These are phyloP conservation scores for Xyrichtys novacula DNA, from an alignment of 2,797 vertebrate genomes.

Conservation along the genomic window DNA sequence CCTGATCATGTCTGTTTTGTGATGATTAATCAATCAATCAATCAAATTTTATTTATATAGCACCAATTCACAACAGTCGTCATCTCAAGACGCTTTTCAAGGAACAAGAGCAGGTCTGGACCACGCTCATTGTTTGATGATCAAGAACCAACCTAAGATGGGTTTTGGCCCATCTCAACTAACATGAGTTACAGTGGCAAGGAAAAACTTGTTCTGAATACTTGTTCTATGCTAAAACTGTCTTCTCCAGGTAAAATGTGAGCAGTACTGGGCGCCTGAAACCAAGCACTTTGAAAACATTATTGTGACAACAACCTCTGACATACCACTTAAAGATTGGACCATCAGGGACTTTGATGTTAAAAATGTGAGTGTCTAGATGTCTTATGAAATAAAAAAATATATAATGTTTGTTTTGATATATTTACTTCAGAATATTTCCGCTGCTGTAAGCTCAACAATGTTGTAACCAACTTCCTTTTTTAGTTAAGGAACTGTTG, in stretches of 20 bases:
- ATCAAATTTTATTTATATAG: no score
- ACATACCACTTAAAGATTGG: constrained; percentile 92
- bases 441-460: neutral
- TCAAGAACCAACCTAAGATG: no score
- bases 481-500: neutral
- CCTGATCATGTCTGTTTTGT: no score
- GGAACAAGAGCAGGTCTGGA: no score
- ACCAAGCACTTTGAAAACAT: constrained; percentile 86
- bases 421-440: no score
- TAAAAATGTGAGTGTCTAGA: constrained; percentile 87
- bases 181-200: no score
- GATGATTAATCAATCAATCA: no score
- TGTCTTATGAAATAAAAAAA: neutral
- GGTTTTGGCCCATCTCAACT: no score
- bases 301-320: constrained; percentile 87
- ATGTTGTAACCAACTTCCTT: neutral
- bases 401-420: no score
- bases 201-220: neutral
- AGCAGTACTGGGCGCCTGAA: constrained; percentile 92
- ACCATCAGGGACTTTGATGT: constrained; percentile 94
- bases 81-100: no score
- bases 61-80: no score
- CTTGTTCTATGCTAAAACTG: neutral
- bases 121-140: no score
- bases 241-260: constrained; percentile 90